phyloP scores from a whole-genome alignment of 1,140 invertebrate species.

The Nautilus pompilius region DNA sequence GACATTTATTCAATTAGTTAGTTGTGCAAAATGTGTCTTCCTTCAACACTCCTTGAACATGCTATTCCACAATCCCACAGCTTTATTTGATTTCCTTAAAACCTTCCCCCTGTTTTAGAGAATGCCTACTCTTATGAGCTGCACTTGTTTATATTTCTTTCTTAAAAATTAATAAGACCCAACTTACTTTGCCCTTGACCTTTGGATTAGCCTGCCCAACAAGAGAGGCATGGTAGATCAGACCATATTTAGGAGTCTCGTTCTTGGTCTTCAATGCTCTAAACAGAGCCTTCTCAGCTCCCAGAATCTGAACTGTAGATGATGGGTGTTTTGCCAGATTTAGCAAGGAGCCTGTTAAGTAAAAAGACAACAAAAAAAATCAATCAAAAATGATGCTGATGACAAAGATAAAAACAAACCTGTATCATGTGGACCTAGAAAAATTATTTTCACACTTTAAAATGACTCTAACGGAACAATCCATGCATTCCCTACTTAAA shows the following conservation, averaged over 20 bases:
- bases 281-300: slow-evolving; percentile 97
- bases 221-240: slow-evolving; percentile 95
- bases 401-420: neutral
- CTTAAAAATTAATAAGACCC: neutral
- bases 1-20: no score
- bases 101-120: no score
- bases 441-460: no score
- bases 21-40: no score
- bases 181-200: slow-evolving; percentile 79
- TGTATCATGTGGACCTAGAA: neutral
- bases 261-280: slow-evolving; percentile 94
- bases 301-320: slow-evolving; percentile 96
- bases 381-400: slow-evolving; percentile 10
- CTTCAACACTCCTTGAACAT: no score
- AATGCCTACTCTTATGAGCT: no score
- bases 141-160: no score
- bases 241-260: slow-evolving; percentile 98
- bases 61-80: no score
- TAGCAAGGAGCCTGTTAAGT: slow-evolving; percentile 82
- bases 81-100: no score
- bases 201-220: slow-evolving; percentile 83
- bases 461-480: no score
- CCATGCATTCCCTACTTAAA: no score
- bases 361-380: no score
- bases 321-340: slow-evolving; percentile 98